Evolutionary conservation across 1,140 invertebrate species (phyloP), one percentile per base, ranked within the genome.

Genomic region (Oedothorax gibbosus): DNA sequence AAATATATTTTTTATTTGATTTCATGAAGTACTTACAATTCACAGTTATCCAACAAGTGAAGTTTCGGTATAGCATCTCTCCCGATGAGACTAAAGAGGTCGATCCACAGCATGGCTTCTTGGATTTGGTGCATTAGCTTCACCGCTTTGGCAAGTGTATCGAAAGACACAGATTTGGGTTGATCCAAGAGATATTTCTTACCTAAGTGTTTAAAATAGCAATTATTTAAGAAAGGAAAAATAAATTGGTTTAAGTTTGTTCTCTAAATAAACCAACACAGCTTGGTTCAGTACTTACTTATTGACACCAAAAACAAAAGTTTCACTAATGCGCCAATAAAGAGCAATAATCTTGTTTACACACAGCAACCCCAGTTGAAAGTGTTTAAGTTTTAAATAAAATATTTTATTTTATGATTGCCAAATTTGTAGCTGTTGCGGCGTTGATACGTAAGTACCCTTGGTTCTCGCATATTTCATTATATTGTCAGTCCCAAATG

Each of bases 21-120:
- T 66, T 20, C 10, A 60, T 49, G 6, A 15, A 20, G n/a, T 66
- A 78, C 62, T 35, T 69, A 80, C 78, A 11, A n/a, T 18, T 80
- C 78, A 68, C 50, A 57, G 68, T 50, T 49, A 68, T 80, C 65
- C 51, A 80, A 57, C 15, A 57, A 68, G 9, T 56, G 35, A 49
- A 80, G 56, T 18, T n/a, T 56, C 18, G 66, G 50, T 66, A 80
- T 69, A 9, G 57, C n/a, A 20, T 49, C 72, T n/a, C 57, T 69
- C 69, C 65, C 78, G 60, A 69, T 51, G 12, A 80, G 18, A 69
- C 20, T 57, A 0, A 80, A 15, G n/a, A 80, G 14, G 11, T 80
- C 78, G 49, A 80, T 80, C 65, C 78, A 80, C 7, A 80, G 6
- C 78, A 80, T 80, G 6, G 21, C 60, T 64, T 80, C 78, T n/a